Conservation (phyloP, 2,888 invertebrate genomes). For the Lepetodrilus schrolli region DNA sequence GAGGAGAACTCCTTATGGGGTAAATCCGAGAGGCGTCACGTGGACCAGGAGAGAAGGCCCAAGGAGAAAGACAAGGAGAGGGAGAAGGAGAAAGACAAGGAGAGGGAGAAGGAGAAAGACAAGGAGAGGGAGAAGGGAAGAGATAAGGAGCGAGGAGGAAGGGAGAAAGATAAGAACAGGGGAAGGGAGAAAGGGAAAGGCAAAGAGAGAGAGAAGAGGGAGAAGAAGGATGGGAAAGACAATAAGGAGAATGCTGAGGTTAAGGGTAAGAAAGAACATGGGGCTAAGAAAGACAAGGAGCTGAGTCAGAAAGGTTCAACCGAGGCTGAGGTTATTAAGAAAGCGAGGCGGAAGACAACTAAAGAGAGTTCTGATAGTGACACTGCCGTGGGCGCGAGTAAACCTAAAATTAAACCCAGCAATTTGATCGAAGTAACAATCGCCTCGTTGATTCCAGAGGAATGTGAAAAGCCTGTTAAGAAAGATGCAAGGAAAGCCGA, state of each 20-base stretch:
- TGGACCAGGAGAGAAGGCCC: background rate
- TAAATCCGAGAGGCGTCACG: constrained; percentile 21
- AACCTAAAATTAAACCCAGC: background rate
- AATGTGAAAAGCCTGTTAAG: background rate
- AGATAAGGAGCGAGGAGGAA: constrained; percentile 70
- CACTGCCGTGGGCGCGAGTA: background rate
- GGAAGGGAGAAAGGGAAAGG: no score
- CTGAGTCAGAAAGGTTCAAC: constrained; percentile 72
- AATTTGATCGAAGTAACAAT: constrained; percentile 1
- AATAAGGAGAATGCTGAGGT: constrained; percentile 48
- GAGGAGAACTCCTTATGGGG: no score
- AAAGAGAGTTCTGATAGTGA: constrained; percentile 11
- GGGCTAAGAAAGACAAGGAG: constrained; percentile 75
- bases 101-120: constrained; percentile 31
- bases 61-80: constrained; percentile 3
- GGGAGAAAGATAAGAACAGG: constrained; percentile 75
- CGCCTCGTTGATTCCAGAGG: background rate
- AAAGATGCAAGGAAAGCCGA: background rate
- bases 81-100: no score
- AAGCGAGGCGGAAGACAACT: constrained; percentile 8
- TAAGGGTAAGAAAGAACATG: constrained; percentile 60
- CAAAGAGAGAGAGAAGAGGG: constrained; percentile 47
- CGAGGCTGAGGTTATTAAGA: constrained; percentile 21
- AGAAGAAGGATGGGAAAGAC: constrained; percentile 42
- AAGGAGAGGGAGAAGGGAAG: constrained; percentile 75